These are phyloP conservation scores for Phaetusa simplex DNA, from an alignment of 2,113 vertebrate genomes.

Conservation along the genomic window DNA sequence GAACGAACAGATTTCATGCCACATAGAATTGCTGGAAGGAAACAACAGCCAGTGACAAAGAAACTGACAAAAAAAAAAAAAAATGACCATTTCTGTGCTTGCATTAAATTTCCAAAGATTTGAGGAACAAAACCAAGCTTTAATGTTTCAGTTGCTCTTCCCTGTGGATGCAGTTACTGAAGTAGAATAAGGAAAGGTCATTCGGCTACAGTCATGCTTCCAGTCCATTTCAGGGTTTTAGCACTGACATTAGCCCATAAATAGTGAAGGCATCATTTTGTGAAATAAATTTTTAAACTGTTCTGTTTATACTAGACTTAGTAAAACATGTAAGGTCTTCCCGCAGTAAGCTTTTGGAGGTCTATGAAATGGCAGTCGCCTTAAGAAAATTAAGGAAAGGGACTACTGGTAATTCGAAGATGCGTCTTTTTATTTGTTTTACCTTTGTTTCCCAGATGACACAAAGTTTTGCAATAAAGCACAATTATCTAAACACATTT, in stretches of 20 bases:
- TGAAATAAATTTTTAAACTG: conserved; percentile 48
- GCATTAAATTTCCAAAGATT: not conserved
- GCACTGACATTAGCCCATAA: conserved; percentile 33
- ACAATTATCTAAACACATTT: not conserved
- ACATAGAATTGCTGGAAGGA: not conserved
- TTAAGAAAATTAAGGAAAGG: not conserved
- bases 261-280: conserved; percentile 12
- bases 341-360: not conserved
- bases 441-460: not conserved
- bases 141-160: not conserved
- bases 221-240: conserved; percentile 44
- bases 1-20: conserved; percentile 7
- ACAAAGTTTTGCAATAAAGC: not conserved
- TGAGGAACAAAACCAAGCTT: not conserved
- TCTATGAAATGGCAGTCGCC: not conserved
- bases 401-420: not conserved
- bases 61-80: not conserved
- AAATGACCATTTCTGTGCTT: not conserved
- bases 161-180: not conserved
- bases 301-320: not conserved
- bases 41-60: not conserved
- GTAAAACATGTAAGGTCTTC: not conserved
- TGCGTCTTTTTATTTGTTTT: not conserved
- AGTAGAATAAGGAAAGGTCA: conserved; percentile 20
- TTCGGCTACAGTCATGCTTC: not conserved